Percentiles rank a stretch among this genome's conserved stretches.
Evolutionary conservation across 1,140 invertebrate species (phyloP).

Genomic region (silkworm (Bombyx mori)): ASM3026992v2 NC_085117.1:14383501-14384000

Average conservation of each 20-base stretch:
- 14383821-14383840: too few species aligned
- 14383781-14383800: constrained; percentile 13
- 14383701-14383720: constrained; percentile 57
- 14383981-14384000: too few species aligned
- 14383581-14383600: constrained; percentile 15
- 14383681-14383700: constrained; percentile 68
- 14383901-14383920: too few species aligned
- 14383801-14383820: too few species aligned
- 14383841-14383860: too few species aligned
- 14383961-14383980: too few species aligned
- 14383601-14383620: constrained; percentile 31
- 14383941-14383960: too few species aligned
- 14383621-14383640: constrained; percentile 61
- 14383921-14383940: too few species aligned
- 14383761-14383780: constrained; percentile 42
- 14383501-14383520: constrained; percentile 68
- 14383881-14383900: too few species aligned
- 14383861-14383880: too few species aligned
- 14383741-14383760: constrained; percentile 47
- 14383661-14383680: constrained; percentile 60
- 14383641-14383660: constrained; percentile 61
- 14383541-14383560: constrained; percentile 63
- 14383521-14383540: constrained; percentile 64
- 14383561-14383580: constrained; percentile 17
- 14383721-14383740: constrained; percentile 60